Conservation (phyloP, 2,888 invertebrate genomes). For the Cephus nigrinus region DNA sequence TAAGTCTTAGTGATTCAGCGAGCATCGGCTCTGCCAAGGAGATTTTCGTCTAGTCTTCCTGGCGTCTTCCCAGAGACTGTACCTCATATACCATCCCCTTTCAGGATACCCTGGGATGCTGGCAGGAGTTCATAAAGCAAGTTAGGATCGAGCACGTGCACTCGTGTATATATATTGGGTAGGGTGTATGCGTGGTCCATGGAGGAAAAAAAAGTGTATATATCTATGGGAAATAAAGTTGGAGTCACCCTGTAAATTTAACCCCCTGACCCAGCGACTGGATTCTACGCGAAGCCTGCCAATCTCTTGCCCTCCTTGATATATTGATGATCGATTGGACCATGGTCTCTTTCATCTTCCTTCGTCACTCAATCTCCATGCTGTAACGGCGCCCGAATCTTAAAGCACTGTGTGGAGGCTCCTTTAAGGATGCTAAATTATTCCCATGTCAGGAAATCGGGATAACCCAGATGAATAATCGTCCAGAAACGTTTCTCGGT, state of each 20-base stretch:
- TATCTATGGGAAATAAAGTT: neutral
- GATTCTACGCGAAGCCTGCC: neutral
- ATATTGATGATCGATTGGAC: neutral
- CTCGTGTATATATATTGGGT: neutral
- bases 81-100: neutral
- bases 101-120: constrained; percentile 4
- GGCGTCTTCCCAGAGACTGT: constrained; percentile 39
- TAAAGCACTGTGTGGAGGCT: neutral
- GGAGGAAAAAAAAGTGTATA: neutral
- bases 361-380: neutral
- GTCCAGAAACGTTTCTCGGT: neutral
- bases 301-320: neutral
- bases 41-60: constrained; percentile 33
- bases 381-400: neutral
- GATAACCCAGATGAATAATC: neutral
- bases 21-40: neutral
- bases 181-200: neutral
- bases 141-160: neutral
- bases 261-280: neutral
- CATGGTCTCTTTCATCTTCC: neutral
- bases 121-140: constrained; percentile 9
- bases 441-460: neutral
- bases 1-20: constrained; percentile 5
- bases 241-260: neutral
- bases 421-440: neutral